Evolutionary conservation across 2,797 vertebrate species (phyloP).

Genomic region (Schizothorax lantsangensis): DNA sequence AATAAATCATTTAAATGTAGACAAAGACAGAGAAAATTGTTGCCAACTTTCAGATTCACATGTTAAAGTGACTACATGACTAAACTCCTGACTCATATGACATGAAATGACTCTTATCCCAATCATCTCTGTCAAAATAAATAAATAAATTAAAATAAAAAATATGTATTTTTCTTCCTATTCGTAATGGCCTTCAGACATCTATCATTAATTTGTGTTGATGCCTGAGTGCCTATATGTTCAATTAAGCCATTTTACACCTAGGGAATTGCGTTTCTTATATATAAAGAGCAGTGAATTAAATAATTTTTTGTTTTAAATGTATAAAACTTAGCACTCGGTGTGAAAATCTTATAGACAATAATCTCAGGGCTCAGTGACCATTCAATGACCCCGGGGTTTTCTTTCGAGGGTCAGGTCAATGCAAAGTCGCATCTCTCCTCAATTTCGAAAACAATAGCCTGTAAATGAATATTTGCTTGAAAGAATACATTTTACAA

Average conservation of each 20-base stretch:
- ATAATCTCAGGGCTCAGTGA: conserved; percentile 53
- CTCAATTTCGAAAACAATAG: conserved; percentile 29
- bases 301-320: background rate
- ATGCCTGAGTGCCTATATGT: background rate
- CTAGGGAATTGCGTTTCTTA: background rate
- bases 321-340: background rate
- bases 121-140: background rate
- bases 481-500: background rate
- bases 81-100: background rate
- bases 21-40: background rate
- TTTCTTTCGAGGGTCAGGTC: conserved; percentile 62
- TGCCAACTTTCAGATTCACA: background rate
- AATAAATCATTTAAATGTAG: background rate
- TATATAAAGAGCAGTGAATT: too few relatives aligned
- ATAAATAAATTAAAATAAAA: background rate
- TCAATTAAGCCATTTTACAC: background rate
- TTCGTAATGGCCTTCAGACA: background rate
- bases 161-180: background rate
- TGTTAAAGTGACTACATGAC: background rate
- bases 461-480: background rate
- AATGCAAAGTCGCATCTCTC: conserved; percentile 50
- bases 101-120: background rate
- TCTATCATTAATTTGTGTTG: background rate
- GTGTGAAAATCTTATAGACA: background rate
- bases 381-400: conserved; percentile 67